Evolutionary conservation across 2,888 invertebrate genomes (phyloP).

Genomic region (Zonitis immaculata): DNA sequence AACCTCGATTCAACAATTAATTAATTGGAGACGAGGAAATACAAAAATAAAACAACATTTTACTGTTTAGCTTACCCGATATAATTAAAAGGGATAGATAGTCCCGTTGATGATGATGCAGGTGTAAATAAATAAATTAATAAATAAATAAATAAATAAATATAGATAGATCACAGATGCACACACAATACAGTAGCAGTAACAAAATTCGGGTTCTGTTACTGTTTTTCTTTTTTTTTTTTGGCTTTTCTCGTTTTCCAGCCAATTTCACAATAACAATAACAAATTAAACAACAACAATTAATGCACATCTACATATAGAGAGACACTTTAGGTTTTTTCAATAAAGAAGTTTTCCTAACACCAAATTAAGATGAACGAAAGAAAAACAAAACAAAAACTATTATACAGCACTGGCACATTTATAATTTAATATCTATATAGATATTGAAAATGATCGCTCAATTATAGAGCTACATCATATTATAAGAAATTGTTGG

Average conservation of each 20-base stretch:
- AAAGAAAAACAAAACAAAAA: constrained; percentile 11
- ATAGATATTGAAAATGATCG: neutral
- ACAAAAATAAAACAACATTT: constrained; percentile 22
- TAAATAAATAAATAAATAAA: constrained; percentile 27
- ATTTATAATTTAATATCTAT: neutral
- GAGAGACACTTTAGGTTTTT: no score
- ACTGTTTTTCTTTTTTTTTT: no score
- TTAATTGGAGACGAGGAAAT: no score
- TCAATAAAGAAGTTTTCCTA: no score
- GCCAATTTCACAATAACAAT: constrained; percentile 27
- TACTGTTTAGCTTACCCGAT: constrained; percentile 28
- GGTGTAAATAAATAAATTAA: constrained; percentile 28
- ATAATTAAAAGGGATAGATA: constrained; percentile 20
- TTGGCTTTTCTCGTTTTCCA: constrained; percentile 19
- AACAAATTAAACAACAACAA: constrained; percentile 16
- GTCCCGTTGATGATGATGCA: constrained; percentile 16
- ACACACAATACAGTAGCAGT: constrained; percentile 2
- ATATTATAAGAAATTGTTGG: neutral
- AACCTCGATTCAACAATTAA: no score
- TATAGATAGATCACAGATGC: constrained; percentile 30
- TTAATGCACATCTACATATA: constrained; percentile 6
- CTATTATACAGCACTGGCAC: constrained; percentile 11
- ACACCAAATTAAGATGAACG: no score
- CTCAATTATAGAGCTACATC: neutral
- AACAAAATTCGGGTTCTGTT: constrained; percentile 21